phyloP scores from a whole-genome alignment of 2,797 vertebrate genomes.

The Lindbergichthys nudifrons region DNA sequence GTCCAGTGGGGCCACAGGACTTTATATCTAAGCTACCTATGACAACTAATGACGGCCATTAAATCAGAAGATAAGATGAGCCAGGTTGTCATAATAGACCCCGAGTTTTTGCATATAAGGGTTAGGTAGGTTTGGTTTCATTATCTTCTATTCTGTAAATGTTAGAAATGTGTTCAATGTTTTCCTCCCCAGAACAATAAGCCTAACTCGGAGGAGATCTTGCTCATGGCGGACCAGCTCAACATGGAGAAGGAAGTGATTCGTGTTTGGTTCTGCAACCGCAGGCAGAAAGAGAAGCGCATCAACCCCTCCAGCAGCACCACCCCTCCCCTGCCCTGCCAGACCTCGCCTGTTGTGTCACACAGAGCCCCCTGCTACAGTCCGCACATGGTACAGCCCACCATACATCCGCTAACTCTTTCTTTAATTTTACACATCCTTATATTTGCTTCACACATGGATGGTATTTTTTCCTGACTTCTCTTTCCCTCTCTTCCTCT shows the following conservation, averaged over 20 bases:
- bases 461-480: conserved; percentile 30
- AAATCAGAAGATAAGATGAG: no score
- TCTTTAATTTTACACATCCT: not conserved
- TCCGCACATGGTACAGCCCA: conserved; percentile 87
- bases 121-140: not conserved
- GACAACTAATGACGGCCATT: no score
- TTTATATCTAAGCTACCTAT: no score
- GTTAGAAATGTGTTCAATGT: not conserved
- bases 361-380: conserved; percentile 90
- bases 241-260: conserved; percentile 97
- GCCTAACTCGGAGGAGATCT: conserved; percentile 95
- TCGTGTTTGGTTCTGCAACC: conserved; percentile 96
- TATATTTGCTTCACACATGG: conserved; percentile 17
- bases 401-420: not conserved
- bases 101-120: not conserved
- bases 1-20: no score
- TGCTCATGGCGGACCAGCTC: conserved; percentile 93
- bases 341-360: conserved; percentile 74
- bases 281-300: conserved; percentile 94
- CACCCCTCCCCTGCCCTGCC: conserved; percentile 89
- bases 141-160: not conserved
- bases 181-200: conserved; percentile 89
- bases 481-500: conserved; percentile 10
- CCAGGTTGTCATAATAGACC: no score
- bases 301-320: conserved; percentile 91